Evolutionary conservation across 2,113 vertebrate genomes (phyloP).

Genomic region (Noctilio leporinus): DNA sequence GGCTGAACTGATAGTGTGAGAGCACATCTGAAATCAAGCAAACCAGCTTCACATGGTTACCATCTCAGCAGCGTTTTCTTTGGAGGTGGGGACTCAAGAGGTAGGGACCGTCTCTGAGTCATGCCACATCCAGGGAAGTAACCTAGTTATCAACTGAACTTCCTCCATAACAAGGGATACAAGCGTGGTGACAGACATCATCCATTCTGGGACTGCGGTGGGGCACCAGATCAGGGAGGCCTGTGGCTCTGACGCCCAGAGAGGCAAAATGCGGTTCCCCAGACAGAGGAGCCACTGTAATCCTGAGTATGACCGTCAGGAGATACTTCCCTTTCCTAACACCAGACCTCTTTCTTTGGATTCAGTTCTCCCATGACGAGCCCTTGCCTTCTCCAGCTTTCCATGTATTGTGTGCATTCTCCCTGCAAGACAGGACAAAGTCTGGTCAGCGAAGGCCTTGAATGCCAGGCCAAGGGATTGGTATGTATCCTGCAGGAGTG

Average conservation of each 20-base stretch:
- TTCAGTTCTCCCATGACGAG: not conserved
- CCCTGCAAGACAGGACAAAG: not conserved
- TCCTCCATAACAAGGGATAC: not conserved
- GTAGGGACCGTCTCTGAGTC: not conserved
- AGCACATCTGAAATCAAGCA: not conserved
- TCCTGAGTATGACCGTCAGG: not conserved
- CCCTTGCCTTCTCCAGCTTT: not conserved
- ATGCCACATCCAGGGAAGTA: not conserved
- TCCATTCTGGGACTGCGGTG: not conserved
- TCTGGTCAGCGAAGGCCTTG: not conserved
- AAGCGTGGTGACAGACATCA: not conserved
- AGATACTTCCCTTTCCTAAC: not conserved
- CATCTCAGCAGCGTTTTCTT: not conserved
- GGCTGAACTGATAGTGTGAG: not conserved
- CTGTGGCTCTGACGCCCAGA: not conserved
- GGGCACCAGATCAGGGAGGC: not conserved
- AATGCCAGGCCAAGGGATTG: not conserved
- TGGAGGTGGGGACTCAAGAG: not conserved
- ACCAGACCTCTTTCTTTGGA: not conserved
- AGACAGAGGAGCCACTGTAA: not conserved
- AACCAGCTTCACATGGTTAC: not conserved
- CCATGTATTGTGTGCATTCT: not conserved
- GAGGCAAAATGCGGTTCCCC: not conserved
- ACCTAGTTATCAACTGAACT: not conserved
- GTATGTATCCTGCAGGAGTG: not conserved